Percentiles rank a stretch among this genome's conserved stretches.
phyloP scores from a whole-genome alignment of 1,140 invertebrate species.

The Caenorhabditis brenneri region DNA sequence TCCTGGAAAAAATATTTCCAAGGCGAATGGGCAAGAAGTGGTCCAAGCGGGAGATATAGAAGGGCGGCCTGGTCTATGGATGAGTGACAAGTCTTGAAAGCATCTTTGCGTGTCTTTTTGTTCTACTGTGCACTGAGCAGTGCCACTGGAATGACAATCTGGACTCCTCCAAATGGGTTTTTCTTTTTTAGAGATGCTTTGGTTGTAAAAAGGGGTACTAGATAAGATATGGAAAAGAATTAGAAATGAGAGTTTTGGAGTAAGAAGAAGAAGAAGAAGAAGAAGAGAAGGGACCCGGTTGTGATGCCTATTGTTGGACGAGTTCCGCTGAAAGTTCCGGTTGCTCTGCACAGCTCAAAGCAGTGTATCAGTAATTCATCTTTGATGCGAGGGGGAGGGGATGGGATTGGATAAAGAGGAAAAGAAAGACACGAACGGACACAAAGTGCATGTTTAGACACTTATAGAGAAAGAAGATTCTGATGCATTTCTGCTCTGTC shows the following conservation, averaged over 20 bases:
- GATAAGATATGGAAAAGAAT: slow-evolving; percentile 43
- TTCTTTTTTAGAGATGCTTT: background rate
- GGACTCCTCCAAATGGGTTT: slow-evolving; percentile 34
- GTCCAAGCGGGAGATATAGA: slow-evolving; percentile 28
- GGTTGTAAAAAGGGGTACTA: background rate
- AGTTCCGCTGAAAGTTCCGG: slow-evolving; percentile 40
- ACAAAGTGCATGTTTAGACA: background rate
- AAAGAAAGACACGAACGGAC: background rate
- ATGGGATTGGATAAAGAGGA: background rate
- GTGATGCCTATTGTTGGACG: slow-evolving; percentile 38
- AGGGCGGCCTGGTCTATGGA: slow-evolving; percentile 33
- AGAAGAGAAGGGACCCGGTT: background rate
- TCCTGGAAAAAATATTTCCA: slow-evolving; percentile 34
- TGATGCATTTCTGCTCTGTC: background rate
- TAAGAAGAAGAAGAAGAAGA: background rate
- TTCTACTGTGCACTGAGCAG: background rate
- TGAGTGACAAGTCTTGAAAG: slow-evolving; percentile 43
- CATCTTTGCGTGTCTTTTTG: slow-evolving; percentile 43
- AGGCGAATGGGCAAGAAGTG: slow-evolving; percentile 39
- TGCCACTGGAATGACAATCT: slow-evolving; percentile 19
- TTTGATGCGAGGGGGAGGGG: background rate
- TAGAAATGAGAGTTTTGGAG: slow-evolving; percentile 25
- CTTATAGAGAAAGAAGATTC: background rate
- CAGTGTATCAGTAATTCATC: slow-evolving; percentile 38
- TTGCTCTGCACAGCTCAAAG: slow-evolving; percentile 27